These are phyloP conservation scores for Takifugu rubripes DNA, from an alignment of 2,797 vertebrate genomes.

Conservation along the genomic window DNA sequence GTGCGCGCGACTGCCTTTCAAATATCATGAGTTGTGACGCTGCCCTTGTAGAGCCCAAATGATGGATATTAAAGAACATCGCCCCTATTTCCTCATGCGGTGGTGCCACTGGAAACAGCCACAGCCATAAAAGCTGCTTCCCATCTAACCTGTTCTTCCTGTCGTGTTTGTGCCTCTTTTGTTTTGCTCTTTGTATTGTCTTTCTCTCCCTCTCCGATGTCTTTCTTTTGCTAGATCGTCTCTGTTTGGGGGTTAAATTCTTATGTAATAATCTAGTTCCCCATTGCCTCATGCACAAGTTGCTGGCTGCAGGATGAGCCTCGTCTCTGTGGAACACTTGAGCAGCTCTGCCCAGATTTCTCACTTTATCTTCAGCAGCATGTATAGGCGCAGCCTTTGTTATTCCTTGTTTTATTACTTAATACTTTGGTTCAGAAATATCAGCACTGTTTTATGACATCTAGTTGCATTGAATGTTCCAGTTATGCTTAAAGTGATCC, in stretches of 20 bases:
- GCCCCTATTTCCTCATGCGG: slow-evolving; percentile 54
- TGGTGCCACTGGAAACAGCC: slow-evolving; percentile 32
- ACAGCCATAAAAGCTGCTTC: slow-evolving; percentile 20
- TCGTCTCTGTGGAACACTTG: too few relatives aligned
- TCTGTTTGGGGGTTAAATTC: too few relatives aligned
- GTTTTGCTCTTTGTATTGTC: not conserved
- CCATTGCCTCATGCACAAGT: too few relatives aligned
- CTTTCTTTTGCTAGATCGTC: too few relatives aligned
- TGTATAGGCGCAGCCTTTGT: not conserved
- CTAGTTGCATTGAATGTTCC: not conserved
- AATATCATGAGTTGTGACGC: slow-evolving; percentile 22
- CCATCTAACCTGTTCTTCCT: not conserved
- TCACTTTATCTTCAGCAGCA: not conserved
- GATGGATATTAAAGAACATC: slow-evolving; percentile 64
- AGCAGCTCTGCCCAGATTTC: too few relatives aligned
- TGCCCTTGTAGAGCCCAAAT: slow-evolving; percentile 48
- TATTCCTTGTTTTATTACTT: not conserved
- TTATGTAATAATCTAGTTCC: too few relatives aligned
- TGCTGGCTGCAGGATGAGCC: too few relatives aligned
- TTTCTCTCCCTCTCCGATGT: not conserved
- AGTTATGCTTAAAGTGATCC: slow-evolving; percentile 2
- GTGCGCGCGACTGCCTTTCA: slow-evolving; percentile 14
- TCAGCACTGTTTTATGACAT: not conserved
- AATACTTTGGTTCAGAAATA: too few relatives aligned
- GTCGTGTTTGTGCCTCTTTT: not conserved